phyloP scores from a whole-genome alignment of 2,888 invertebrate genomes.

The Acanthacorydalis orientalis region DNA sequence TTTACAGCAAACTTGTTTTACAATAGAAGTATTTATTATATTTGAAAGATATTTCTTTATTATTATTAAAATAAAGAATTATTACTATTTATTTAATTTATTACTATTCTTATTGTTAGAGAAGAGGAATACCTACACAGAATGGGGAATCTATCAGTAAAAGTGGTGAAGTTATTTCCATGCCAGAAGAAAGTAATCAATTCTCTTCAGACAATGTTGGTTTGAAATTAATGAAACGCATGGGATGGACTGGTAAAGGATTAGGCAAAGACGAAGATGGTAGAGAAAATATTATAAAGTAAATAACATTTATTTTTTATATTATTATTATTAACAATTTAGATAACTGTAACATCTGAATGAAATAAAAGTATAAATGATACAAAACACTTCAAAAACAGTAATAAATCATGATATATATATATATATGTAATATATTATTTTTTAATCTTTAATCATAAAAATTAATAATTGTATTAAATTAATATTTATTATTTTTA shows the following conservation, averaged over 20 bases:
- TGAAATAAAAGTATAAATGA: too few species aligned
- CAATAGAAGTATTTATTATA: neutral
- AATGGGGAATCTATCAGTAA: neutral
- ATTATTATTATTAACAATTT: neutral
- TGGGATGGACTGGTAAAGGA: conserved; percentile 43
- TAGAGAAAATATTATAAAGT: conserved; percentile 32
- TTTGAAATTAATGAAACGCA: conserved; percentile 33
- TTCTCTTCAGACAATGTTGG: conserved; percentile 30
- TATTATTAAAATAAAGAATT: too few species aligned
- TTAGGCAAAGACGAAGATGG: conserved; percentile 36
- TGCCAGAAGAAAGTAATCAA: conserved; percentile 1
- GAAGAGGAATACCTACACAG: neutral
- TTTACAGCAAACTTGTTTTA: conserved; percentile 6
- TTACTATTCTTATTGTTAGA: neutral
- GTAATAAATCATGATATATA: too few species aligned
- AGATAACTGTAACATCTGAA: too few species aligned
- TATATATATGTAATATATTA: neutral
- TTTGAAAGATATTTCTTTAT: neutral
- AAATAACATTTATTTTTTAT: conserved; percentile 11
- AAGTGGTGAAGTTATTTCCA: neutral
- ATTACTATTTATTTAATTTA: neutral
- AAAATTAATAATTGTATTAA: neutral
- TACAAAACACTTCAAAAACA: too few species aligned
- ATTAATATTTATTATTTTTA: neutral
- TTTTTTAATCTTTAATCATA: neutral